Base-by-base conservation (phyloP, 2,888 invertebrate genomes). In the Chirona hameri region DNA sequence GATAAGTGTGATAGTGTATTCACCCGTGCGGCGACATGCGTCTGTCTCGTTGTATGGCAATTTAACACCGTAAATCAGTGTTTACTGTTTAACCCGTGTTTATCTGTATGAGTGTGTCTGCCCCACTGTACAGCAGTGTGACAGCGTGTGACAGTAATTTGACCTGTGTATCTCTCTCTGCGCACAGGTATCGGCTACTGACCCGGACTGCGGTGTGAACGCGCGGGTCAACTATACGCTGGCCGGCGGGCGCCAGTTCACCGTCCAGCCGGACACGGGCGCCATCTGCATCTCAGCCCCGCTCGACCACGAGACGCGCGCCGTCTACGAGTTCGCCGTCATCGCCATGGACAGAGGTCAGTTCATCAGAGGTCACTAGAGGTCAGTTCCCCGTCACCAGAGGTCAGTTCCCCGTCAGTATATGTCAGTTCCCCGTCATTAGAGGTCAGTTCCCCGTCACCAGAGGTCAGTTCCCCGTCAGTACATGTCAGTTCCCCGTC, bases 181-280 rank as follows among this genome's bases (percentile, higher is more conserved):
- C 69, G 7, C 90, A 48, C 92, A 98, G 98, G 96, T 98, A 87
- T 94, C 95, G 84, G 98, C 98, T 1, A 95, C 95, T 85, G 98
- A 98, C 89, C 96, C 97, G 21, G 98, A 98, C 89, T 98, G 98
- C 87, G 98, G 98, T 79, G 91, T 93, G 83, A 98, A 98, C 88
- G 94, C 95, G 79, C 91, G 93, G 85, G 93, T 98, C 85, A 93
- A 95, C 46, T 98, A 98, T 89, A 94, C 96, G 24, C 90, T 98
- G 85, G 94, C 95, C 83, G 97, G 98, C 87, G 97, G 97, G 31
- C 80, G 84, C 48, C 83, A 84, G 81, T 85, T 85, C 72, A 83
- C 81, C 76, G 84, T 98, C 83, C 93, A 94, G 84, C 93, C 96
- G 12, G 93, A 93, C 83, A 93, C 94, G 9, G 98, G 98, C 0